phyloP scores from a whole-genome alignment of 2,113 vertebrate genomes.

The Arvicanthis niloticus region DNA sequence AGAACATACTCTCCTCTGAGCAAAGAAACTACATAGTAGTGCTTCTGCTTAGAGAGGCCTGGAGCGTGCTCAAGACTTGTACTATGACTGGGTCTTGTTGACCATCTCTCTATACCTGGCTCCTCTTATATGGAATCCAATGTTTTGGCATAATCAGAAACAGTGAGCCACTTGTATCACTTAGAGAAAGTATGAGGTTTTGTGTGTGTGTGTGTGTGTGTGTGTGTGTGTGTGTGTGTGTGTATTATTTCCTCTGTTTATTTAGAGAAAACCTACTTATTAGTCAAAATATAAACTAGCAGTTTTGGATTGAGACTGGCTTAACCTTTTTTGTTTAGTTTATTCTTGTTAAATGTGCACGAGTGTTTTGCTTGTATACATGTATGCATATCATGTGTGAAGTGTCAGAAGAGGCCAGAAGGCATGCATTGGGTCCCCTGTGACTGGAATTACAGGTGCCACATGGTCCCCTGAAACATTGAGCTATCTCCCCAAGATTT shows the following conservation, averaged over 20 bases:
- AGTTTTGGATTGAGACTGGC: slow-evolving; percentile 5
- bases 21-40: neutral
- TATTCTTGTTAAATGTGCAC: neutral
- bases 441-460: neutral
- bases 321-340: neutral
- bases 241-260: neutral
- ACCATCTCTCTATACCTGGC: neutral
- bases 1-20: neutral
- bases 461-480: neutral
- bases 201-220: neutral
- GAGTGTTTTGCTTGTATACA: neutral
- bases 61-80: neutral
- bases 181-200: neutral
- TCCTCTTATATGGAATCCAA: neutral
- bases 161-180: neutral
- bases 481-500: neutral
- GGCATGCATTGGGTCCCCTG: neutral
- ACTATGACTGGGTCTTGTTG: neutral
- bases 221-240: neutral
- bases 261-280: neutral
- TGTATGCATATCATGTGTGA: neutral
- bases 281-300: neutral
- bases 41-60: neutral
- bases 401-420: neutral
- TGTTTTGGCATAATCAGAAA: neutral